Evolutionary conservation across 2,113 vertebrate genomes (phyloP), one percentile per base, ranked within the genome.

Genomic region (Lophotis ruficrista): DNA sequence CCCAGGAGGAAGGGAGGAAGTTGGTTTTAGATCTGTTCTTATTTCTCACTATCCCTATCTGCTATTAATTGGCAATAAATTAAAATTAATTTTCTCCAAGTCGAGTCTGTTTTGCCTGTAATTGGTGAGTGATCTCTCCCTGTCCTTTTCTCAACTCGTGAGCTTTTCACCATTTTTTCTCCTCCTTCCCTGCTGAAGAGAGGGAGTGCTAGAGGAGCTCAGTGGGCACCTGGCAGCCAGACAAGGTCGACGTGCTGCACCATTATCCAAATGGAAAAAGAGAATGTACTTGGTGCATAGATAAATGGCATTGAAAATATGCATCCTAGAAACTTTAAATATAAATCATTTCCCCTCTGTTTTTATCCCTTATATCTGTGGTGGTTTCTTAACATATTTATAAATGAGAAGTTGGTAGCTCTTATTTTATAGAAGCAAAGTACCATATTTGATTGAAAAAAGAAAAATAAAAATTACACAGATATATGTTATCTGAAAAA

Each of bases 1-100:
- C 14, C 12, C 1, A 1, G 28, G 28, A 85, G 43, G 30, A 70
- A 37, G 35, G 17, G 4, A 0, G 0, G 11, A 3, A 48, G 47
- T 48, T 19, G 47, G 20, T 75, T 53, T 60, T 41, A 69, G 13
- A 25, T 33, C 11, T 78, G 2, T 56, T 73, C 31, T 45, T 76
- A 6, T n/a, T 89, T 89, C 41, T 79, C 12, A 45, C 10, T 70
- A 15, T 50, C 22, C 7, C 9, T 14, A 70, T 47, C n/a, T 87
- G 11, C 12, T 65, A 27, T 24, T 82, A 35, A 56, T 6, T 35
- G 8, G 20, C 22, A 56, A 51, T 50, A 84, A 58, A 72, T 50
- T 30, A 3, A 3, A 80, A 48, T 68, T 68, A 45, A 35, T 82
- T 73, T 73, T 73, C 7, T 45, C 9, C 13, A 51, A 56, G 8